Evolutionary conservation across 2,888 invertebrate species (phyloP).

Genomic region (Epinotia nisella): DNA sequence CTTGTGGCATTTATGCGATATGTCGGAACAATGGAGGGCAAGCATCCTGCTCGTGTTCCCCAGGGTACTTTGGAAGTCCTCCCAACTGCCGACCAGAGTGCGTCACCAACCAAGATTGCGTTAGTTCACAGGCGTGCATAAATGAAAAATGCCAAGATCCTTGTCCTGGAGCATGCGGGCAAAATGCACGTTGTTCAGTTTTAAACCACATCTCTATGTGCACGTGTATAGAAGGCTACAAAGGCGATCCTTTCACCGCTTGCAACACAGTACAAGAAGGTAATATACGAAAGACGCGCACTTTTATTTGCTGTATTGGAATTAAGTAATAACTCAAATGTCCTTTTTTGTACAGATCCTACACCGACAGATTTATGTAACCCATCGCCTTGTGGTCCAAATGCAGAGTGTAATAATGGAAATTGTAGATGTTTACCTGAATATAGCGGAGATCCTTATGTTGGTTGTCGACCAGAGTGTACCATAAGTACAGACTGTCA

Average conservation of each 20-base stretch:
- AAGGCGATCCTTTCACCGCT: conserved; percentile 86
- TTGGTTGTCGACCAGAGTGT: conserved; percentile 92
- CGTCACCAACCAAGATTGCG: conserved; percentile 87
- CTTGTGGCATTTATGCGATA: conserved; percentile 87
- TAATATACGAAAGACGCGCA: conserved; percentile 47
- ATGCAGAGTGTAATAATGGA: conserved; percentile 88
- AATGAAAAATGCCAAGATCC: conserved; percentile 87
- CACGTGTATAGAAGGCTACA: conserved; percentile 83
- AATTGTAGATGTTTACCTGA: conserved; percentile 89
- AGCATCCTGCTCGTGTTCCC: conserved; percentile 86
- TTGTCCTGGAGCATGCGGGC: conserved; percentile 88
- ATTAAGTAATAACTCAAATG: neutral
- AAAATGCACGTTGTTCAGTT: conserved; percentile 83
- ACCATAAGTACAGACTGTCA: conserved; percentile 90
- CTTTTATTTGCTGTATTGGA: neutral
- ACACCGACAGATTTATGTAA: conserved; percentile 83
- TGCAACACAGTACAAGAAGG: conserved; percentile 72
- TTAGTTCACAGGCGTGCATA: conserved; percentile 86
- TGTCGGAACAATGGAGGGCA: conserved; percentile 84
- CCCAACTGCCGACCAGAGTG: conserved; percentile 89
- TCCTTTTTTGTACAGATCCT: conserved; percentile 55
- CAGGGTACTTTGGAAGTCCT: conserved; percentile 86
- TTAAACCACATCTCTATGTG: conserved; percentile 87
- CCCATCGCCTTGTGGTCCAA: conserved; percentile 89
- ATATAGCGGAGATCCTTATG: conserved; percentile 91